Percentiles rank a stretch among this genome's conserved stretches.
Evolutionary conservation across 1,140 invertebrate species (phyloP).

Genomic region (Drosophila bocki): DNA sequence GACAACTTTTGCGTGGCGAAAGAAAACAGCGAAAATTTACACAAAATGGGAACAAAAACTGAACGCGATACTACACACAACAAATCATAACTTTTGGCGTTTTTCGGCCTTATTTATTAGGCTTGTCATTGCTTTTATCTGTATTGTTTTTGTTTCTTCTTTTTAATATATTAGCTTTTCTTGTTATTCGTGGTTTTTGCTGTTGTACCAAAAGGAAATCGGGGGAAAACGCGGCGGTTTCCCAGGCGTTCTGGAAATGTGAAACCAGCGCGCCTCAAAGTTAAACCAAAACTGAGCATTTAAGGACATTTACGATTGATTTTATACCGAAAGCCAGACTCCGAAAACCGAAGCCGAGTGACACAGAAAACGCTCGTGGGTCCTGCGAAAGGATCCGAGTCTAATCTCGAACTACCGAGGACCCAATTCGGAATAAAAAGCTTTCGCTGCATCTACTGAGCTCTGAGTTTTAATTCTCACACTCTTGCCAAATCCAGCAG

Average conservation of each 20-base stretch:
- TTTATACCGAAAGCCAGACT: conserved; percentile 75
- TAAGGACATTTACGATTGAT: conserved; percentile 84
- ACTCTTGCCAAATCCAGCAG: conserved; percentile 55
- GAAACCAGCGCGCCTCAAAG: conserved; percentile 68
- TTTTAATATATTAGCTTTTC: conserved; percentile 35
- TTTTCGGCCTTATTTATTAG: conserved; percentile 36
- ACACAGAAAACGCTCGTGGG: conserved; percentile 62
- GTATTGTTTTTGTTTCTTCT: conserved; percentile 28
- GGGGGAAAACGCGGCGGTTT: conserved; percentile 50
- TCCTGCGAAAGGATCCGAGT: conserved; percentile 42
- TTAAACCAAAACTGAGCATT: conserved; percentile 82
- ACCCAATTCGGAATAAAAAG: conserved; percentile 61
- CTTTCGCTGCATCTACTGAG: conserved; percentile 27
- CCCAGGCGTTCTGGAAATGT: conserved; percentile 32
- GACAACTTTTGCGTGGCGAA: conserved; percentile 37
- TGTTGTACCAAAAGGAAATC: conserved; percentile 52
- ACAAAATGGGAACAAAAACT: conserved; percentile 38
- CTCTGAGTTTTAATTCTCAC: not conserved
- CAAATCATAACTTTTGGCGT: conserved; percentile 41
- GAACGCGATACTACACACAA: conserved; percentile 45
- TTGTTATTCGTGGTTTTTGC: conserved; percentile 29
- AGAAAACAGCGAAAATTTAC: conserved; percentile 18
- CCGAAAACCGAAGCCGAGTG: conserved; percentile 54
- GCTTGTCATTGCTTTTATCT: conserved; percentile 32
- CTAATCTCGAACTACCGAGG: conserved; percentile 6